Conservation (phyloP, 2,797 vertebrate genomes). For the Amniataba percoides region DNA sequence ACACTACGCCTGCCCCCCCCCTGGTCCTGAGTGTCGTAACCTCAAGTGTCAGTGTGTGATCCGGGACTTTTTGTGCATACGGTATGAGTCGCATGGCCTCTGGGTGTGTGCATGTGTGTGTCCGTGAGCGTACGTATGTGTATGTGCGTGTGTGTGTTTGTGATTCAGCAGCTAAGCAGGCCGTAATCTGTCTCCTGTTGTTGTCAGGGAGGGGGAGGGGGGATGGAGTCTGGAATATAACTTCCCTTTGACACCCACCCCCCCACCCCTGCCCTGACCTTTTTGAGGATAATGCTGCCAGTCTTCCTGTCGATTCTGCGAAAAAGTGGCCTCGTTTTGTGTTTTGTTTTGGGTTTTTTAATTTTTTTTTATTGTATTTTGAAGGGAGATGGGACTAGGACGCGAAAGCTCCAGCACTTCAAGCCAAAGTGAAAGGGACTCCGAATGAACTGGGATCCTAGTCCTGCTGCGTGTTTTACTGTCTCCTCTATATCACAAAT, state of each 20-base stretch:
- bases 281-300: conserved; percentile 75
- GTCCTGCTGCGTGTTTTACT: conserved; percentile 59
- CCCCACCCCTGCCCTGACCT: no score
- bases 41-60: conserved; percentile 60
- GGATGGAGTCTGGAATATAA: conserved; percentile 42
- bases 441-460: conserved; percentile 59
- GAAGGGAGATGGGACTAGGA: conserved; percentile 48
- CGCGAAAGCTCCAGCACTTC: conserved; percentile 61
- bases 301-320: conserved; percentile 83
- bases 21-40: conserved; percentile 55
- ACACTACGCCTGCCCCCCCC: no score
- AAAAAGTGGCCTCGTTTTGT: conserved; percentile 70
- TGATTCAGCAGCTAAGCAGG: conserved; percentile 69
- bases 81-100: conserved; percentile 77
- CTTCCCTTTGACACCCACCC: conserved; percentile 58
- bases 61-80: conserved; percentile 60
- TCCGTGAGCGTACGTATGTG: conserved; percentile 36
- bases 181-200: conserved; percentile 48
- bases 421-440: conserved; percentile 79
- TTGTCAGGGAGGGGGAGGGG: not conserved
- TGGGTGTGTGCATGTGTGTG: conserved; percentile 60
- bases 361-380: conserved; percentile 25
- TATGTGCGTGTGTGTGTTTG: conserved; percentile 41
- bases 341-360: conserved; percentile 63
- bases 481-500: conserved; percentile 53